These are phyloP conservation scores for Aegypius monachus DNA, from an alignment of 2,113 vertebrate genomes.

Conservation along the genomic window DNA sequence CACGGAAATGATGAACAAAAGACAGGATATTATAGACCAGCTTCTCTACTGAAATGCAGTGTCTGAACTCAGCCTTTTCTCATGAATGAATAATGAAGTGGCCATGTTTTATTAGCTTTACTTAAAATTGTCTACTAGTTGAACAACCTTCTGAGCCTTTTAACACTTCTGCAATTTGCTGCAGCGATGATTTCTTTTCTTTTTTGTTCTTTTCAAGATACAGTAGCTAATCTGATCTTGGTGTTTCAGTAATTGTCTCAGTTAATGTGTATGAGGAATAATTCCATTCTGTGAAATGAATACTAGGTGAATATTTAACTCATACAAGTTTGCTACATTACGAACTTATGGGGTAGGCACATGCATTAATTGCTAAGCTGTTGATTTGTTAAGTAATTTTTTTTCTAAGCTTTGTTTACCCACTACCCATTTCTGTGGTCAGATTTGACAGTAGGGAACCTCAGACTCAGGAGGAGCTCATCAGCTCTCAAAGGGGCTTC, in stretches of 20 bases:
- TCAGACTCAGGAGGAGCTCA: neutral
- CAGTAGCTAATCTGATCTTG: slow-evolving; percentile 59
- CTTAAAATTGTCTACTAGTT: slow-evolving; percentile 62
- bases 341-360: neutral
- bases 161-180: slow-evolving; percentile 45
- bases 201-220: slow-evolving; percentile 45
- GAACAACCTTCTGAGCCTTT: slow-evolving; percentile 48
- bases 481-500: neutral
- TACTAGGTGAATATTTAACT: slow-evolving; percentile 47
- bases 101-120: slow-evolving; percentile 63
- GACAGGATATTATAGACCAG: slow-evolving; percentile 36
- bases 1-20: slow-evolving; percentile 30
- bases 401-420: neutral
- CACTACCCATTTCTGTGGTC: neutral
- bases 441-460: neutral
- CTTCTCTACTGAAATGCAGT: neutral
- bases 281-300: slow-evolving; percentile 63
- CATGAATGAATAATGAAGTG: slow-evolving; percentile 62
- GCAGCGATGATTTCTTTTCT: slow-evolving; percentile 30
- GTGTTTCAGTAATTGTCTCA: slow-evolving; percentile 58
- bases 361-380: neutral
- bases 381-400: neutral
- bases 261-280: slow-evolving; percentile 44
- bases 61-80: slow-evolving; percentile 45
- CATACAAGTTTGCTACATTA: neutral